Evolutionary conservation across 1,140 invertebrate species (phyloP).

Genomic region (Pseudomyrmex sp.): DNA sequence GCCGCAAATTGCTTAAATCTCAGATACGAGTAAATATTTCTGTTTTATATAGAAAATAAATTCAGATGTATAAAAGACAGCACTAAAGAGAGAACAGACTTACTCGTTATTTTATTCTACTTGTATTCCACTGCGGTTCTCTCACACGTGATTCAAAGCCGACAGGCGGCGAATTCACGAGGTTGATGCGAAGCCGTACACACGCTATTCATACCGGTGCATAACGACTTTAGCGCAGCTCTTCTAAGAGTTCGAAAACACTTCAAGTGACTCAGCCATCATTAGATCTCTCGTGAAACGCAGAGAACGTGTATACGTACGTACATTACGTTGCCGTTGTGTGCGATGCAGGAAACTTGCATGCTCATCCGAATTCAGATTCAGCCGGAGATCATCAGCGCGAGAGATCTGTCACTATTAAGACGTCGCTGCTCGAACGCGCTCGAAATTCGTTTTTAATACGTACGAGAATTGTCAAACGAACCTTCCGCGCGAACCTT

Average conservation of each 20-base stretch:
- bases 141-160: not conserved
- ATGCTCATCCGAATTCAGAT: conserved; percentile 54
- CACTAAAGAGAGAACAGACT: too few relatives aligned
- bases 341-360: conserved; percentile 4
- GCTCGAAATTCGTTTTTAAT: conserved; percentile 47
- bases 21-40: not conserved
- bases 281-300: conserved; percentile 25
- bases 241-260: conserved; percentile 65
- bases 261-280: conserved; percentile 46
- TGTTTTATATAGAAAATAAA: not conserved
- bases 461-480: too few relatives aligned
- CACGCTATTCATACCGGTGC: not conserved
- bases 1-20: not conserved
- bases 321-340: too few relatives aligned
- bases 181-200: conserved; percentile 45
- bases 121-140: not conserved
- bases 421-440: conserved; percentile 5
- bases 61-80: too few relatives aligned
- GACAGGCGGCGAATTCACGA: not conserved
- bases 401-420: conserved; percentile 30
- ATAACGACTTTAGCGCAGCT: conserved; percentile 37
- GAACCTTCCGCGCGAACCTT: conserved; percentile 19
- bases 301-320: not conserved
- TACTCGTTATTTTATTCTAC: not conserved
- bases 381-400: conserved; percentile 14